These are phyloP conservation scores for Salticus scenicus DNA, from an alignment of 2,888 invertebrate genomes.

Conservation along the genomic window DNA sequence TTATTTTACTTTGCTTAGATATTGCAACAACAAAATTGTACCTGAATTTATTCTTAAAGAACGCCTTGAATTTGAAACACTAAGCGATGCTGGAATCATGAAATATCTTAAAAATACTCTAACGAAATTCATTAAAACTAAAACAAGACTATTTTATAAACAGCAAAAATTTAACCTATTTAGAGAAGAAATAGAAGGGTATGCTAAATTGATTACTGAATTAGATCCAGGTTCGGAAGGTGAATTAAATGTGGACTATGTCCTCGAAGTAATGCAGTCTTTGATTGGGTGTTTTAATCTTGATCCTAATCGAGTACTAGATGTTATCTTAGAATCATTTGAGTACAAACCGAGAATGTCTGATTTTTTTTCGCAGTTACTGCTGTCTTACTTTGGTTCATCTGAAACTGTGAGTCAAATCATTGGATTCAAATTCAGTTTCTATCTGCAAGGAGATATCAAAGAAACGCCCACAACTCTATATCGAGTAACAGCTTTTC, in stretches of 20 bases:
- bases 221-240: slow-evolving; percentile 84
- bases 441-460: slow-evolving; percentile 77
- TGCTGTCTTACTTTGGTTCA: slow-evolving; percentile 92
- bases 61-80: slow-evolving; percentile 92
- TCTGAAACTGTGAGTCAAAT: slow-evolving; percentile 92
- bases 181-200: slow-evolving; percentile 99
- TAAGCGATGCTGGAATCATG: slow-evolving; percentile 92
- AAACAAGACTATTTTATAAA: slow-evolving; percentile 98
- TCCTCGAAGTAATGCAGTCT: slow-evolving; percentile 92
- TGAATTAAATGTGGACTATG: slow-evolving; percentile 75
- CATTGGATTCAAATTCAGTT: slow-evolving; percentile 91
- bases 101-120: slow-evolving; percentile 89
- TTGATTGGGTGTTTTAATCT: slow-evolving; percentile 98
- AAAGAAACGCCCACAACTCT: slow-evolving; percentile 85
- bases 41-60: slow-evolving; percentile 92
- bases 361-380: slow-evolving; percentile 88
- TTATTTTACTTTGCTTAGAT: slow-evolving; percentile 76
- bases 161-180: slow-evolving; percentile 99
- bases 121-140: slow-evolving; percentile 97
- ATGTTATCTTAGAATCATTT: slow-evolving; percentile 96
- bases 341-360: slow-evolving; percentile 80
- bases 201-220: slow-evolving; percentile 95
- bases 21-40: slow-evolving; percentile 74
- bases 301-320: slow-evolving; percentile 97
- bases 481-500: slow-evolving; percentile 90